These are phyloP conservation scores for Hypanus sabinus DNA, from an alignment of 2,113 vertebrate genomes.

Conservation along the genomic window DNA sequence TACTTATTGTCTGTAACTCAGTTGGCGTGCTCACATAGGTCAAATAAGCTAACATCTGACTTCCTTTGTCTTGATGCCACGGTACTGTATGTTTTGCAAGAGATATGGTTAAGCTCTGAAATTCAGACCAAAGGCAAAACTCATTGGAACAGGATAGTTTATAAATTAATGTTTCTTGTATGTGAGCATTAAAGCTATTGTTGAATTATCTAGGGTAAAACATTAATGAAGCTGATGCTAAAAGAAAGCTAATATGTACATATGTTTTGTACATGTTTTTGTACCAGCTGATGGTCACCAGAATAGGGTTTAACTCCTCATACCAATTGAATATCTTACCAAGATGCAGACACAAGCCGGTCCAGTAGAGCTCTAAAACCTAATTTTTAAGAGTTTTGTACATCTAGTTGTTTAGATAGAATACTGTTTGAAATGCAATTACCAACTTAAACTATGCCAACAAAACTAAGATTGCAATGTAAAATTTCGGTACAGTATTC, in stretches of 20 bases:
- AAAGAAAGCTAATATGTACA: background rate
- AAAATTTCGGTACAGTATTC: background rate
- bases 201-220: conserved; percentile 7
- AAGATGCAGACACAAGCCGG: background rate
- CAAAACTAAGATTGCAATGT: background rate
- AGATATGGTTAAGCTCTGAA: background rate
- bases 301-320: background rate
- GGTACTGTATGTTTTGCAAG: background rate
- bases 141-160: background rate
- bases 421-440: background rate
- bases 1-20: conserved; percentile 17
- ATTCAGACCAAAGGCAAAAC: conserved; percentile 1
- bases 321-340: background rate
- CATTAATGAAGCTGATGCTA: background rate
- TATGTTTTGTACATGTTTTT: background rate
- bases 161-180: background rate
- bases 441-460: background rate
- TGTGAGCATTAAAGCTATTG: background rate
- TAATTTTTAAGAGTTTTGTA: background rate
- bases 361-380: background rate
- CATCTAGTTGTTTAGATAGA: background rate
- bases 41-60: background rate
- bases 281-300: background rate
- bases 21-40: background rate
- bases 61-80: conserved; percentile 7